phyloP scores from a whole-genome alignment of 2,113 vertebrate genomes.

The Coptodon rendalli region DNA sequence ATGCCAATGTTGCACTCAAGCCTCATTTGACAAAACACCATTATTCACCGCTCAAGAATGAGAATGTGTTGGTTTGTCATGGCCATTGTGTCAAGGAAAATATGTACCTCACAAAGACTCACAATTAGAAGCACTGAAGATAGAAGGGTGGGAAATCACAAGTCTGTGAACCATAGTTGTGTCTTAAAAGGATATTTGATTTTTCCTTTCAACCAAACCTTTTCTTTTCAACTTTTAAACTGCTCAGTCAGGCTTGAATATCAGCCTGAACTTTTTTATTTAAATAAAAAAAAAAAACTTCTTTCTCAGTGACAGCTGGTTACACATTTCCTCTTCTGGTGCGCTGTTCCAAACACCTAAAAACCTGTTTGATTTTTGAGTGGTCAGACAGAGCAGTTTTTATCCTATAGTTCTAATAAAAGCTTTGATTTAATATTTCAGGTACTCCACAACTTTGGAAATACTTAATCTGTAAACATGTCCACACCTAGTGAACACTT shows the following conservation, averaged over 20 bases:
- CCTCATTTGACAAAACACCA: background rate
- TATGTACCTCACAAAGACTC: background rate
- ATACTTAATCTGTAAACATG: background rate
- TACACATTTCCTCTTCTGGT: background rate
- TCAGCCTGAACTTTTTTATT: background rate
- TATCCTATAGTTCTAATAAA: background rate
- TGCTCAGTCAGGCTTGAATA: background rate
- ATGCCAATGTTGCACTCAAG: background rate
- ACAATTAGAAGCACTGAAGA: background rate
- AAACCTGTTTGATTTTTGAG: background rate
- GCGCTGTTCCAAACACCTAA: background rate
- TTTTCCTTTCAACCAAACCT: background rate
- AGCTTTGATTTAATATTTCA: background rate
- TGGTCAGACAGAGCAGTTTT: background rate
- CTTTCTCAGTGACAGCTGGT: background rate
- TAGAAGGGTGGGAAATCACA: background rate
- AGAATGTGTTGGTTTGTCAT: background rate
- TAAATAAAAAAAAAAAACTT: accelerated
- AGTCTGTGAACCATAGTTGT: background rate
- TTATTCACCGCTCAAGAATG: background rate
- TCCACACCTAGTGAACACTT: accelerated
- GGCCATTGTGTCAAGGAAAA: background rate
- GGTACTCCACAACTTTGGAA: background rate
- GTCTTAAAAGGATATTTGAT: background rate
- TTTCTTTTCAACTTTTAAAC: background rate